Conservation (phyloP, 2,888 invertebrate species). For the Melanostoma scalare region DNA sequence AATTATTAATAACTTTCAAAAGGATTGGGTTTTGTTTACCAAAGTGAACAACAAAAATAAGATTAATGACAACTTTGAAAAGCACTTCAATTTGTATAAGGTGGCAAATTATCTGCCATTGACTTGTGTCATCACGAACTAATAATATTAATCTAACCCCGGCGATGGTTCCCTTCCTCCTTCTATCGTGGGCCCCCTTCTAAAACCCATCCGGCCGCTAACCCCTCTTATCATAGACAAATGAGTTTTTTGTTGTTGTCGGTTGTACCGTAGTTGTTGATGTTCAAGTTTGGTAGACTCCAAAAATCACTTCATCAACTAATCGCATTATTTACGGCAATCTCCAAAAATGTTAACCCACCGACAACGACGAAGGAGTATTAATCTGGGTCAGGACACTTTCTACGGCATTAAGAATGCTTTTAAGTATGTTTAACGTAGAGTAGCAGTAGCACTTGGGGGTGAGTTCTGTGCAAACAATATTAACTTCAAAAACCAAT, state of each 20-base stretch:
- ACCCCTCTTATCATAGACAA: slow-evolving; percentile 3
- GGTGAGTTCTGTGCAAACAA: slow-evolving; percentile 53
- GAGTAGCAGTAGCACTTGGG: slow-evolving; percentile 29
- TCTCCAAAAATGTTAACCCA: slow-evolving; percentile 38
- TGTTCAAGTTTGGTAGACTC: slow-evolving; percentile 9
- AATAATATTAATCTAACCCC: slow-evolving; percentile 42
- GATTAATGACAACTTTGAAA: slow-evolving; percentile 26
- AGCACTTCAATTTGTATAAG: slow-evolving; percentile 55
- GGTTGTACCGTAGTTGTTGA: slow-evolving; percentile 4
- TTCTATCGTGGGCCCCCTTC: neutral
- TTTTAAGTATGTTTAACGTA: slow-evolving; percentile 52
- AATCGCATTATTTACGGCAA: slow-evolving; percentile 61
- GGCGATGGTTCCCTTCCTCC: neutral
- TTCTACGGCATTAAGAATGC: slow-evolving; percentile 16
- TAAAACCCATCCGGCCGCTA: no score
- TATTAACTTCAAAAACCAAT: slow-evolving; percentile 57
- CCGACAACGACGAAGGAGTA: slow-evolving; percentile 8
- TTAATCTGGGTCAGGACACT: slow-evolving; percentile 54
- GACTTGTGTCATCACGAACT: slow-evolving; percentile 56
- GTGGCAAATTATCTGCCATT: slow-evolving; percentile 53
- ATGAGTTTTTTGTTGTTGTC: slow-evolving; percentile 15
- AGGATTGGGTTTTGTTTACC: slow-evolving; percentile 47
- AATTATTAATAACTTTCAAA: slow-evolving; percentile 39
- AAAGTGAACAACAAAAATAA: slow-evolving; percentile 54
- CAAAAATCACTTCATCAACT: slow-evolving; percentile 60